A percentile compares a stretch with the other conserved stretches of the same genome.
Evolutionary conservation across 2,797 vertebrate genomes (phyloP).

Genomic region (Mus caroli): DNA sequence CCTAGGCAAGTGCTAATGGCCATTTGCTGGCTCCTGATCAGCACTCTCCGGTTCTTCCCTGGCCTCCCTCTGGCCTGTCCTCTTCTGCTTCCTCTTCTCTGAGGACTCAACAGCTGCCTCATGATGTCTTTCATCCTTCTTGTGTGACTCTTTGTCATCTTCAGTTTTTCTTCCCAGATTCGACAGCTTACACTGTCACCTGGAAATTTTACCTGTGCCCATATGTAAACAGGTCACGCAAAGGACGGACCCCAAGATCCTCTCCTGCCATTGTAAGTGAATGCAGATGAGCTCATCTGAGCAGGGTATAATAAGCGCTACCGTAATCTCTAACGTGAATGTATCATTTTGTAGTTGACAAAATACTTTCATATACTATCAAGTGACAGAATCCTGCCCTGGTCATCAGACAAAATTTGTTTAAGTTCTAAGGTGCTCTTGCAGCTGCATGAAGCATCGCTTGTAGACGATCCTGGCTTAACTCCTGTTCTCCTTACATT

Average conservation of each 20-base stretch:
- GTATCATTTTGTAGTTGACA: neutral
- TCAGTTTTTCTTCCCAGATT: neutral
- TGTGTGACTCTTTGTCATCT: neutral
- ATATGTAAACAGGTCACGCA: neutral
- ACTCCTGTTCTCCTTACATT: too few species aligned
- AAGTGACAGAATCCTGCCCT: neutral
- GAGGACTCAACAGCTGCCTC: neutral
- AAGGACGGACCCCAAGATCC: neutral
- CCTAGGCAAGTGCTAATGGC: neutral
- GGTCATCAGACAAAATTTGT: neutral
- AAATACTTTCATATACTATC: neutral
- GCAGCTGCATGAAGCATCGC: neutral
- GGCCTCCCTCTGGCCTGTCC: neutral
- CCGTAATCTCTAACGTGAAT: neutral
- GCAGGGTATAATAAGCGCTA: neutral
- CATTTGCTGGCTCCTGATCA: neutral
- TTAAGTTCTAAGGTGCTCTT: conserved; percentile 3
- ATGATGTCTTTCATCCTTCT: neutral
- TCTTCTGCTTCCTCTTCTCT: too few species aligned
- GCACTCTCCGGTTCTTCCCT: neutral
- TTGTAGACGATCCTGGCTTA: neutral
- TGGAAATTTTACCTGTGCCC: neutral
- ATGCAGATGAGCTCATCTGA: neutral
- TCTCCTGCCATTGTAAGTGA: neutral
- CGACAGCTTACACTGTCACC: neutral